These are phyloP conservation scores for Ctenomys sociabilis DNA, from an alignment of 2,113 vertebrate genomes.

Conservation along the genomic window DNA sequence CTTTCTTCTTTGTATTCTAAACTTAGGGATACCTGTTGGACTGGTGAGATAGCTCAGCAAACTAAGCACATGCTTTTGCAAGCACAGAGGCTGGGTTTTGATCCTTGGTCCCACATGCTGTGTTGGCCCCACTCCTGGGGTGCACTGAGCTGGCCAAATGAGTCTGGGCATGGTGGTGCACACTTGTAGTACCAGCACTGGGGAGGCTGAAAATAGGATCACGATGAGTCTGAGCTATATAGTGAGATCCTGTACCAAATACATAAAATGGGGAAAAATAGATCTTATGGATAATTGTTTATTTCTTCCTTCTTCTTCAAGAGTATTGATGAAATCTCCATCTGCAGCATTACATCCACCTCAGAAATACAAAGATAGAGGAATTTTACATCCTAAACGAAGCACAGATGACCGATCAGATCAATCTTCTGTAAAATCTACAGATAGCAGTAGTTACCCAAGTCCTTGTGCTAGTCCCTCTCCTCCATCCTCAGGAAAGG, in stretches of 20 bases:
- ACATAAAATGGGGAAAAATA: too few relatives aligned
- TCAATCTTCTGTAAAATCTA: conserved; percentile 85
- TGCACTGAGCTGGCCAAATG: too few relatives aligned
- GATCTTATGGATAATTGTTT: conserved; percentile 17
- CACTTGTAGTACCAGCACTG: too few relatives aligned
- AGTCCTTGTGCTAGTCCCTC: conserved; percentile 87
- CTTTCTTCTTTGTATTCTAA: conserved; percentile 46
- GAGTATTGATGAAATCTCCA: conserved; percentile 83
- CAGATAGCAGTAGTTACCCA: conserved; percentile 84
- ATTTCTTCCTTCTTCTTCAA: conserved; percentile 67
- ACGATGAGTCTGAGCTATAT: too few relatives aligned
- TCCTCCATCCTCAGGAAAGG: conserved; percentile 88
- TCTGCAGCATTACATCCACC: conserved; percentile 79
- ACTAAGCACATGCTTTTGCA: too few relatives aligned
- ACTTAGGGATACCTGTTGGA: conserved; percentile 3
- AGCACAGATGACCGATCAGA: conserved; percentile 84
- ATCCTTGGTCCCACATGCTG: too few relatives aligned
- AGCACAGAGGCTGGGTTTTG: too few relatives aligned
- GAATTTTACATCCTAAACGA: conserved; percentile 79
- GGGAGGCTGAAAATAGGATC: too few relatives aligned
- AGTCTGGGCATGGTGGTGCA: too few relatives aligned
- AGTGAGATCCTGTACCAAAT: too few relatives aligned
- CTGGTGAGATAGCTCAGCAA: too few relatives aligned
- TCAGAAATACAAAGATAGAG: conserved; percentile 86
- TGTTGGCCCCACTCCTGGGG: too few relatives aligned